Evolutionary conservation across 2,113 vertebrate genomes (phyloP).

Genomic region (Heptranchias perlo): DNA sequence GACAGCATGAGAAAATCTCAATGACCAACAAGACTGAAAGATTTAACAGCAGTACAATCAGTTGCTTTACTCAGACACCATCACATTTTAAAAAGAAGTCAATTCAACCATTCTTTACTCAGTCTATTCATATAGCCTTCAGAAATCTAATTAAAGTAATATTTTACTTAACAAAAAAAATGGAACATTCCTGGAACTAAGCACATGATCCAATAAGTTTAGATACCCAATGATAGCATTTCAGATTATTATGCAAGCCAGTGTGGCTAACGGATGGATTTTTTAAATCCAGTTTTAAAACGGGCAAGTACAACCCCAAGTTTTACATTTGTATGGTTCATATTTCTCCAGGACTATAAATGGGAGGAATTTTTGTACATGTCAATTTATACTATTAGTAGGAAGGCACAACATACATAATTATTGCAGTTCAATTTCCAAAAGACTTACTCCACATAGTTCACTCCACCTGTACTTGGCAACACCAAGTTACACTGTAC

Average conservation of each 20-base stretch:
- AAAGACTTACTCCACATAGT: neutral
- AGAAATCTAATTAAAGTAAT: slow-evolving; percentile 9
- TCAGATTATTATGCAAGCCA: neutral
- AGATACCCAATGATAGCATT: neutral
- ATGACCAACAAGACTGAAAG: neutral
- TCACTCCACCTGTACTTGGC: neutral
- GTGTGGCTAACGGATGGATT: neutral
- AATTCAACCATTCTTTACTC: neutral
- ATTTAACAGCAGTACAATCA: neutral
- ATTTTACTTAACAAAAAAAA: neutral
- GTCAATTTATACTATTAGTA: neutral
- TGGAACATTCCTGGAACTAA: neutral
- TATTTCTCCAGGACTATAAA: neutral
- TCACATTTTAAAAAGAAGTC: neutral
- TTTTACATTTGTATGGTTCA: neutral
- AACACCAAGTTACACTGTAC: neutral
- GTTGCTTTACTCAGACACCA: neutral
- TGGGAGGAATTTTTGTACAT: neutral
- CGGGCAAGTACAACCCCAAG: neutral
- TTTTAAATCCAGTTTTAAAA: neutral
- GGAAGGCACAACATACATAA: slow-evolving; percentile 29
- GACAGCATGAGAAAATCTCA: neutral
- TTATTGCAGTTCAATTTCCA: slow-evolving; percentile 33
- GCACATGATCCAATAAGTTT: neutral
- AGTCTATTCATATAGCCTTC: neutral